These are phyloP conservation scores for Acrossocheilus wenchowensis DNA, from an alignment of 2,797 vertebrate species.

Conservation along the genomic window DNA sequence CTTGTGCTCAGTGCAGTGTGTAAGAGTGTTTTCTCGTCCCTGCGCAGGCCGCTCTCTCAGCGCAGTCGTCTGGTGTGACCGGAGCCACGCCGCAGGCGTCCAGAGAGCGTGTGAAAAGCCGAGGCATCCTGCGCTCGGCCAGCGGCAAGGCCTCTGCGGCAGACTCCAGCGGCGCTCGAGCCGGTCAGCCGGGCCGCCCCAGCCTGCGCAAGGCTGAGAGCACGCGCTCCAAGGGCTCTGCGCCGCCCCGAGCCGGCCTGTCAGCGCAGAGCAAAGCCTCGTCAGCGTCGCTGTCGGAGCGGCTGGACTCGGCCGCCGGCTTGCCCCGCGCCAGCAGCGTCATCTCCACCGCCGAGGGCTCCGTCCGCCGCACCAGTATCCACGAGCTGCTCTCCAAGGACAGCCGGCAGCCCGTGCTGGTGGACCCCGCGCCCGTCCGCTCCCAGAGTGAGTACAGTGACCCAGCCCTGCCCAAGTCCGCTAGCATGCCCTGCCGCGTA, in stretches of 20 bases:
- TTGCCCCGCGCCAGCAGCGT: slow-evolving; percentile 97
- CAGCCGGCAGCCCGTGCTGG: slow-evolving; percentile 86
- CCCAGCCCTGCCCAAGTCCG: slow-evolving; percentile 74
- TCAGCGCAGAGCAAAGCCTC: slow-evolving; percentile 80
- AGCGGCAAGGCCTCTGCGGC: slow-evolving; percentile 82
- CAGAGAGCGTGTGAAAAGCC: slow-evolving; percentile 78
- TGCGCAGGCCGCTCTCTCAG: slow-evolving; percentile 64
- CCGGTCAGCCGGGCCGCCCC: slow-evolving; percentile 72
- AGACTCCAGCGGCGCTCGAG: slow-evolving; percentile 63
- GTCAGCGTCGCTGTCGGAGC: slow-evolving; percentile 79
- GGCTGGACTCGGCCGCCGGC: slow-evolving; percentile 82
- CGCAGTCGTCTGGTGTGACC: slow-evolving; percentile 84
- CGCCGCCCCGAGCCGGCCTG: slow-evolving; percentile 71
- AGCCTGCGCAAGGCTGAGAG: slow-evolving; percentile 86
- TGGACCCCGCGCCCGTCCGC: slow-evolving; percentile 81
- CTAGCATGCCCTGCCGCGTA: slow-evolving; percentile 75
- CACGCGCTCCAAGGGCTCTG: slow-evolving; percentile 81
- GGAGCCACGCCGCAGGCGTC: slow-evolving; percentile 81
- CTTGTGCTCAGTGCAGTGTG: background rate
- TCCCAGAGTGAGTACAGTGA: slow-evolving; percentile 92
- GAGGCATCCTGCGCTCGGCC: slow-evolving; percentile 87
- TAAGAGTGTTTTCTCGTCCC: slow-evolving; percentile 71
- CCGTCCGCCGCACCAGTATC: slow-evolving; percentile 94
- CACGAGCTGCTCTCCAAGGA: slow-evolving; percentile 97
- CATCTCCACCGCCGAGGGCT: slow-evolving; percentile 97